A percentile compares a stretch with the other conserved stretches of the same genome.
Evolutionary conservation across 2,797 vertebrate genomes (phyloP).

Genomic region (Rhinoraja longicauda): DNA sequence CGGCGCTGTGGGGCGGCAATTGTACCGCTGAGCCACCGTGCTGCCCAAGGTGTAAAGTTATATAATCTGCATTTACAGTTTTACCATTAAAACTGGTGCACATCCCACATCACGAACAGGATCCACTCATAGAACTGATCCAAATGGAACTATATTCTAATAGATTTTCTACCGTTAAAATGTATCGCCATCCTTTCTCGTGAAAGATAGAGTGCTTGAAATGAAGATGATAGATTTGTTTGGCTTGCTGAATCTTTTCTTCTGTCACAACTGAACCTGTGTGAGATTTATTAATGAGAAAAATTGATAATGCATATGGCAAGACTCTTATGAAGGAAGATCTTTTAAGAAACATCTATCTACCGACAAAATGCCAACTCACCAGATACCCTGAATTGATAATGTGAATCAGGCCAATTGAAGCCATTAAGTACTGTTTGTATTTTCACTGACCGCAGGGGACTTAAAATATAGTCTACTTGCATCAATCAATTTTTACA

Average conservation of each 20-base stretch:
- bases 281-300: not conserved
- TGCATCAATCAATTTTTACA: not conserved
- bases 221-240: constrained; percentile 65
- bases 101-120: not conserved
- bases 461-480: not conserved
- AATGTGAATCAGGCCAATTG: not conserved
- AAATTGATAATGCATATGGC: not conserved
- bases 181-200: constrained; percentile 65
- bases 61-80: not conserved
- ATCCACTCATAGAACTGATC: not conserved
- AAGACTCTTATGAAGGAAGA: not conserved
- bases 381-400: not conserved
- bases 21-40: too few relatives aligned
- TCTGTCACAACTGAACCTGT: constrained; percentile 63
- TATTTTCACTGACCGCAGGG: too few relatives aligned
- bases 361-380: not conserved
- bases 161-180: constrained; percentile 56
- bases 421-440: not conserved
- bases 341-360: not conserved
- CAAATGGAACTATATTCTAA: not conserved
- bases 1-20: too few relatives aligned
- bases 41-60: not conserved
- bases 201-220: constrained; percentile 64
- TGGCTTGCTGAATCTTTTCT: constrained; percentile 69
- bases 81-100: not conserved